These are phyloP conservation scores for Donacobius atricapilla DNA, from an alignment of 2,113 vertebrate genomes.

Conservation along the genomic window DNA sequence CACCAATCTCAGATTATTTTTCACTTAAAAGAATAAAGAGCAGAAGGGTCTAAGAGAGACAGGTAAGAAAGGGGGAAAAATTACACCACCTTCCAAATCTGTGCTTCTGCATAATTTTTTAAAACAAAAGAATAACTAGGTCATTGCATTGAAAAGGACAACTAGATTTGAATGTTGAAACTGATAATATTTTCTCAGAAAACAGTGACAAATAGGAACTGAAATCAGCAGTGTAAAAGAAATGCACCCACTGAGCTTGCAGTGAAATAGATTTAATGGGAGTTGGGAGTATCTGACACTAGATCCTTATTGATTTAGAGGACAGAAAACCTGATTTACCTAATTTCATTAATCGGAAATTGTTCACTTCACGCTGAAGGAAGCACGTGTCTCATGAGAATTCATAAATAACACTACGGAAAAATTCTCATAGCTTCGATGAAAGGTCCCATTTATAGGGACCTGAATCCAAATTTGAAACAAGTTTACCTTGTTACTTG, in stretches of 20 bases:
- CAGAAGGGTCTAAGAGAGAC: background rate
- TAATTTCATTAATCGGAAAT: background rate
- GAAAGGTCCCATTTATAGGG: background rate
- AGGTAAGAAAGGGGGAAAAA: rapidly evolving
- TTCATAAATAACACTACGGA: background rate
- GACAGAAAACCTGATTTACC: background rate
- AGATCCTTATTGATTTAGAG: background rate
- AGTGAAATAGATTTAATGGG: background rate
- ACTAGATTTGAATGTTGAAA: background rate
- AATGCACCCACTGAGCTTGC: background rate
- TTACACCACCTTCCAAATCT: background rate
- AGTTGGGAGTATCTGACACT: background rate
- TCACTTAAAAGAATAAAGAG: background rate
- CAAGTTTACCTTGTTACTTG: background rate
- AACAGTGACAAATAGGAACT: background rate
- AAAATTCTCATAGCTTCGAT: background rate
- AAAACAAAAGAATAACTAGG: background rate
- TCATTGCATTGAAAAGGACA: background rate
- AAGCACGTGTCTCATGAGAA: background rate
- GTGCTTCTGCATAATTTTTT: background rate
- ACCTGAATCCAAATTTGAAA: background rate
- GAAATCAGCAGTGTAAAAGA: background rate
- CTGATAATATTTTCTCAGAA: background rate
- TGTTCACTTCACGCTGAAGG: background rate
- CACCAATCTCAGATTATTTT: background rate